These are phyloP conservation scores for human (Homo sapiens) DNA, from an alignment of 2,113 vertebrate genomes.

Conservation along the genomic window DNA sequence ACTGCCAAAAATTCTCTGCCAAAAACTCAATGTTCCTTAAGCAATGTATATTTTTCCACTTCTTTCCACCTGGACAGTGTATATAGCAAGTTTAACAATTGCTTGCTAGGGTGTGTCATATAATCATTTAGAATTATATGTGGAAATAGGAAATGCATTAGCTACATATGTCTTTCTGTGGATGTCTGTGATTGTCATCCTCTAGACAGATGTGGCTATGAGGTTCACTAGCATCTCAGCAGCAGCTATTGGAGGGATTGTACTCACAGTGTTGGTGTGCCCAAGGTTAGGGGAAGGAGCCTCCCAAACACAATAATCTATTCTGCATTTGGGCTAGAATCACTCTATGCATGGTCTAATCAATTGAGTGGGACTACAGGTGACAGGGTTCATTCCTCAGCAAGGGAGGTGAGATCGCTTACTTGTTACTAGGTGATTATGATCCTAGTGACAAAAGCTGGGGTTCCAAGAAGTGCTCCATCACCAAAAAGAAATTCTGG, in stretches of 20 bases:
- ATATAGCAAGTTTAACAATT: conserved; percentile 10
- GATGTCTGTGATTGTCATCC: background rate
- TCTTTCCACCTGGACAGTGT: conserved; percentile 40
- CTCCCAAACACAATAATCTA: background rate
- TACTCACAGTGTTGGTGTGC: no score
- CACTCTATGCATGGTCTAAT: background rate
- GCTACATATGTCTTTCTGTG: background rate
- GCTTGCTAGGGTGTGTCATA: background rate
- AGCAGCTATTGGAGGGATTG: background rate
- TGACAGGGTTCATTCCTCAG: background rate
- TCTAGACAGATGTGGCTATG: background rate
- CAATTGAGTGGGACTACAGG: background rate
- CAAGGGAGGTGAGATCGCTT: background rate
- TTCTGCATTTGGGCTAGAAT: background rate
- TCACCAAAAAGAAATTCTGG: background rate
- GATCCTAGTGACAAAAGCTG: background rate
- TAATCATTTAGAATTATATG: background rate
- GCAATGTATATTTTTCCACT: conserved; percentile 34
- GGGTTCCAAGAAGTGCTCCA: background rate
- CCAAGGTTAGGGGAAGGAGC: background rate
- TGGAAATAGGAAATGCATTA: background rate
- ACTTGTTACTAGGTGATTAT: background rate
- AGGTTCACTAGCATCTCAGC: background rate
- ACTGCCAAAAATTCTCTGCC: conserved; percentile 56
- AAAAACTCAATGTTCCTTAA: conserved; percentile 39